Base-by-base conservation (phyloP, 2,797 vertebrate species). In the Xiphophorus birchmanni region DNA sequence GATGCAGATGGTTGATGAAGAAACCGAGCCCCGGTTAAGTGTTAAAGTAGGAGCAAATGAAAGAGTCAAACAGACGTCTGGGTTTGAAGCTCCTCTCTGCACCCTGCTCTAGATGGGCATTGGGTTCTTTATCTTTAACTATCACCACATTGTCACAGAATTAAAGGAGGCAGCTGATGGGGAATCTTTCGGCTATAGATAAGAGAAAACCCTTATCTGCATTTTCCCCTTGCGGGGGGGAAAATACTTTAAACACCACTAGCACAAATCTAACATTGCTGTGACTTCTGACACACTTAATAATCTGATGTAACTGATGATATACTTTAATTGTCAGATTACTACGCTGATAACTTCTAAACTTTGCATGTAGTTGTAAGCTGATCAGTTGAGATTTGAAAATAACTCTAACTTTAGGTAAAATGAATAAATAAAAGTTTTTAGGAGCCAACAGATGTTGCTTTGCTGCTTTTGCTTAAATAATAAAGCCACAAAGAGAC, bases 401-500 rank as follows among this genome's bases (percentile, higher is more conserved):
- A 37, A 6, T 26, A n/a, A 23, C 65, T 21, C 35, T 13, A 63
- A 17, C 21, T 65, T 58, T 6, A 44, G 37, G 52, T 75, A 71
- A 73, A n/a, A 44, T 44, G 23, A 72, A 54, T 82, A 42, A 48
- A 58, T 65, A 35, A 21, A 67, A 52, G 60, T 76, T 75, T 26
- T 67, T 6, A 10, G 50, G n/a, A 54, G n/a, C 32, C 23, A 65
- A 75, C 48, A 18, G 73, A 48, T 47, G 42, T 76, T 67, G 72
- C 37, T 74, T 18, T 32, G 74, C 54, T 50, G 26, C 75, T 82
- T 81, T 87, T 69, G 13, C 56, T 67, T 63, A 71, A 84, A 50
- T 26, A 77, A 42, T 71, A 84, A 85, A 80, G 65, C 74, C 84
- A 86, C 74, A 60, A 88, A 67, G 80, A 72, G 60, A 74, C 74